Evolutionary conservation across 2,888 invertebrate genomes (phyloP), one percentile per base, ranked within the genome.

Genomic region (Mycalesis mineus): DNA sequence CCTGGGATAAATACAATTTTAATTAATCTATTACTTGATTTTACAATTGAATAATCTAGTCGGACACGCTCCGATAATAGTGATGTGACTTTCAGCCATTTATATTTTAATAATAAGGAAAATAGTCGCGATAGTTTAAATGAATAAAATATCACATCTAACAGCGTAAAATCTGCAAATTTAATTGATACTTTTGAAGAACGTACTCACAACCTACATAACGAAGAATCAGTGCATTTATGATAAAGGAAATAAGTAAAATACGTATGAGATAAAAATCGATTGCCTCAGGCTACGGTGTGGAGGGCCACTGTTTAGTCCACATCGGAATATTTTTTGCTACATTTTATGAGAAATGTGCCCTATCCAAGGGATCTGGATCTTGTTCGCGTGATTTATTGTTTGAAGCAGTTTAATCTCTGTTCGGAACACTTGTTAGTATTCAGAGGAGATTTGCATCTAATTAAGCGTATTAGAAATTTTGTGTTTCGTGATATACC

Each of bases 221-320:
- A 9, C 7, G 78, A 82, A 77, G 78, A 82, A 83, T 84, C 79
- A 75, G 62, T 73, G 74, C 74, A 78, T 79, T 85, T 84, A 82
- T 77, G 79, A 77, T 78, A 79, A 77, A 74, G n/a, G 66, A 62
- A 61, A 77, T 74, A 79, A 73, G 66, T 69, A 76, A 74, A 75
- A 77, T 78, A 53, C 14, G 37, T 37, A 9, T 37, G 73, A 77
- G 75, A 77, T 75, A 68, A 80, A 81, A 82, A 80, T 80, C 73
- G 73, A 70, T 74, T 67, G 82, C 84, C 78, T 40, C 52, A 17
- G 76, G 88, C 75, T 49, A 68, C 75, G 63, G 68, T 69, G 78
- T 58, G 80, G 83, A 81, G 82, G 87, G 87, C 88, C 88, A 88
- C 88, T 82, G 85, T 87, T 82, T 76, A 74, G 74, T 69, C 69